A percentile compares a stretch with the other conserved stretches of the same genome.
These are phyloP conservation scores for Spodoptera frugiperda DNA, from an alignment of 1,140 invertebrate genomes.

Conservation along the genomic window DNA sequence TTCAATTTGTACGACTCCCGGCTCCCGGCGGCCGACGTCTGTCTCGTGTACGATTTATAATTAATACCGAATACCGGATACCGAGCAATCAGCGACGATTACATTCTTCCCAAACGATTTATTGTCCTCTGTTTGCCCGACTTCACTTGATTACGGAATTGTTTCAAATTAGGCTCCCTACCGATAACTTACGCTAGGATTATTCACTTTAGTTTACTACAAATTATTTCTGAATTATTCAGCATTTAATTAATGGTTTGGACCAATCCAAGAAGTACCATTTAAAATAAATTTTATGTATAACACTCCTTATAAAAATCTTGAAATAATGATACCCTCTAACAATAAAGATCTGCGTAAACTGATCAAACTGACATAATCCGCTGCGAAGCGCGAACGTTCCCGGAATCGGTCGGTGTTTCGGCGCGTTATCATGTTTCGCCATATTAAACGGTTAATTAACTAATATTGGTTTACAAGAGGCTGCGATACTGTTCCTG, in stretches of 20 bases:
- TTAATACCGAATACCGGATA: constrained; percentile 16
- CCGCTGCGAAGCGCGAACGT: constrained; percentile 13
- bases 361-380: background rate
- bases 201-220: too few species aligned
- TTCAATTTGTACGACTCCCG: constrained; percentile 30
- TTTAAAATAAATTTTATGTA: too few species aligned
- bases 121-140: constrained; percentile 7
- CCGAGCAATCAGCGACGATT: constrained; percentile 19
- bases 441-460: constrained; percentile 42
- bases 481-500: background rate
- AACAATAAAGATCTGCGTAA: background rate
- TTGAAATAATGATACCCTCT: too few species aligned
- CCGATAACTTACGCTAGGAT: too few species aligned
- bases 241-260: too few species aligned
- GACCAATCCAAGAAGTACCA: too few species aligned
- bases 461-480: constrained; percentile 35
- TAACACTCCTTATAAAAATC: too few species aligned
- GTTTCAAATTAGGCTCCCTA: background rate
- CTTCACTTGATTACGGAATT: background rate
- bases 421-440: constrained; percentile 40
- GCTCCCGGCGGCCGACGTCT: constrained; percentile 7
- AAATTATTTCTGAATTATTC: too few species aligned
- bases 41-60: constrained; percentile 30
- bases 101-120: constrained; percentile 32
- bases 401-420: constrained; percentile 33